Conservation (phyloP, 2,888 invertebrate species). For the Synanthedon myopaeformis region DNA sequence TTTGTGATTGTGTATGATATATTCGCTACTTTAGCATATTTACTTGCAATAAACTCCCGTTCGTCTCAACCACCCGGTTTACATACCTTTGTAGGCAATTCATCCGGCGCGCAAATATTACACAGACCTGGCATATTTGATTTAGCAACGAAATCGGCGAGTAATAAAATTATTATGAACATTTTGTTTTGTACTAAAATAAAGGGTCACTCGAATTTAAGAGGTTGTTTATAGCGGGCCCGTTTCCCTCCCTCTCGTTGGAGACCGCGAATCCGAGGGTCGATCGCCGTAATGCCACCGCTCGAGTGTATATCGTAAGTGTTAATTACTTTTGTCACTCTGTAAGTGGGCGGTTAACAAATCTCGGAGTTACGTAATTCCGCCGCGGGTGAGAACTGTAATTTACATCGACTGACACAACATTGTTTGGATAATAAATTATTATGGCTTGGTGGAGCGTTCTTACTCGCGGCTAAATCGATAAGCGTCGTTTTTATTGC, state of each 20-base stretch:
- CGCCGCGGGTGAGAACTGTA: slow-evolving; percentile 40
- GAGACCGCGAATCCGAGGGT: slow-evolving; percentile 36
- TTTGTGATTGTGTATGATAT: too few species aligned
- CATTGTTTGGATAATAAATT: slow-evolving; percentile 63
- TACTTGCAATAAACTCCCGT: slow-evolving; percentile 35
- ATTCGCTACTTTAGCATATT: too few species aligned
- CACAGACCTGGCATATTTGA: not conserved
- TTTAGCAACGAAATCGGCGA: too few species aligned
- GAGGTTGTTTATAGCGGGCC: slow-evolving; percentile 33
- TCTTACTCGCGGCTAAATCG: slow-evolving; percentile 60
- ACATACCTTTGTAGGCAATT: slow-evolving; percentile 36
- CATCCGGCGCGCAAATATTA: slow-evolving; percentile 9
- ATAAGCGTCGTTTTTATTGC: slow-evolving; percentile 66
- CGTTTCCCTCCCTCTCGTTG: slow-evolving; percentile 43
- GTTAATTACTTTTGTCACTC: slow-evolving; percentile 67
- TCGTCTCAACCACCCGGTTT: slow-evolving; percentile 52
- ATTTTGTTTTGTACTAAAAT: not conserved
- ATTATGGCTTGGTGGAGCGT: slow-evolving; percentile 52
- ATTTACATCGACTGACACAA: slow-evolving; percentile 53
- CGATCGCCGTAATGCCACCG: slow-evolving; percentile 45
- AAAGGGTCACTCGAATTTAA: slow-evolving; percentile 23
- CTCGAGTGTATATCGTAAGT: slow-evolving; percentile 61
- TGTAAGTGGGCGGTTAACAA: slow-evolving; percentile 53
- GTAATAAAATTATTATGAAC: slow-evolving; percentile 1
- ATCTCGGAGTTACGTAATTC: slow-evolving; percentile 53